Conservation (phyloP, 1,140 invertebrate species). For the Ips nitidus region DNA sequence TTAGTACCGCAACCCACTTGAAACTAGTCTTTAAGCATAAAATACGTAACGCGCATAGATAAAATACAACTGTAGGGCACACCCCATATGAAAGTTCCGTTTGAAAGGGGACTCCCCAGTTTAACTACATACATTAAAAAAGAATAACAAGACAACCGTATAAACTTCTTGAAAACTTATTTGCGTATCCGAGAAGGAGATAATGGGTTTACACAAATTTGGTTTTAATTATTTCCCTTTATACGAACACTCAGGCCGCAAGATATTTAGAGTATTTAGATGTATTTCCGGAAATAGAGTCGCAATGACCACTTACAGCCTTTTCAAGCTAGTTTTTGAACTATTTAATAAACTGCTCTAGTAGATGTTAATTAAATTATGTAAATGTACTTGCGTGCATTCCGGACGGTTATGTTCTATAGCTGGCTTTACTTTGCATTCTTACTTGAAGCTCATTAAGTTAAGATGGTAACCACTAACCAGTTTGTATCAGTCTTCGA, state of each 20-base stretch:
- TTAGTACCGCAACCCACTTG: too few relatives aligned
- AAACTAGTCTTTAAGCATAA: too few relatives aligned
- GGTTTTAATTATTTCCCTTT: constrained; percentile 8
- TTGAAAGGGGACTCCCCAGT: constrained; percentile 7
- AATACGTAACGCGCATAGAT: too few relatives aligned
- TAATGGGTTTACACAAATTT: constrained; percentile 20
- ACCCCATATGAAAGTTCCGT: neutral
- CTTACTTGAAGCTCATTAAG: constrained; percentile 4
- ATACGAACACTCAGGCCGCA: neutral
- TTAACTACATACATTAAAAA: constrained; percentile 4
- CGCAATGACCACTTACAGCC: neutral
- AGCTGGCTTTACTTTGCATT: neutral
- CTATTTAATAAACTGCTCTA: neutral
- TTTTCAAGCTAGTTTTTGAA: neutral
- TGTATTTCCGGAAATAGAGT: neutral
- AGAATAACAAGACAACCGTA: neutral
- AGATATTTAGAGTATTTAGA: neutral
- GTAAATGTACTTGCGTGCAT: neutral
- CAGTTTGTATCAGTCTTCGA: constrained; percentile 14
- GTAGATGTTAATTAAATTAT: neutral
- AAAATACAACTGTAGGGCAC: too few relatives aligned
- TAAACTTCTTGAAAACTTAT: constrained; percentile 10
- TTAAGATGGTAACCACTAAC: constrained; percentile 9
- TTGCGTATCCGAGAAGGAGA: constrained; percentile 8
- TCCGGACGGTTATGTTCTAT: constrained; percentile 1